phyloP scores from a whole-genome alignment of 2,797 vertebrate species.

The Momotus momota region DNA sequence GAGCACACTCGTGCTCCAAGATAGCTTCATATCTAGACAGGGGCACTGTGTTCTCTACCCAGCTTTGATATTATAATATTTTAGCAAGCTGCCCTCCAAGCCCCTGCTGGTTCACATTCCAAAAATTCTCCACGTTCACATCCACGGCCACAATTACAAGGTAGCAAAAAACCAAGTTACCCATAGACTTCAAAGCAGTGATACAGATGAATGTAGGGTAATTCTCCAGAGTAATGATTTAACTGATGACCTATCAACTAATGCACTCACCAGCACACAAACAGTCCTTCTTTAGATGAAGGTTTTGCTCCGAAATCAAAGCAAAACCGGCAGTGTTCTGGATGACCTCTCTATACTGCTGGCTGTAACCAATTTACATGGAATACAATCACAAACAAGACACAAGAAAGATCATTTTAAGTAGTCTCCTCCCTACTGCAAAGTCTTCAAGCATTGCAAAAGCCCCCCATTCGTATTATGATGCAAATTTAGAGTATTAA shows the following conservation, averaged over 20 bases:
- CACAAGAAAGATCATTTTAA: not conserved
- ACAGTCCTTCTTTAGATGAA: not conserved
- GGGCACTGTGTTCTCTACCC: not conserved
- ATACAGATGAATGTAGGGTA: not conserved
- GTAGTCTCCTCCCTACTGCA: not conserved
- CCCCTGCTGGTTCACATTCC: not conserved
- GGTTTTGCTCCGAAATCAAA: not conserved
- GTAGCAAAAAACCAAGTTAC: not conserved
- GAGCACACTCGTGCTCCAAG: not conserved
- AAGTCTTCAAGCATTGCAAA: not conserved
- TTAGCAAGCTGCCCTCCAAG: slow-evolving; percentile 9
- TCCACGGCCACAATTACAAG: slow-evolving; percentile 3
- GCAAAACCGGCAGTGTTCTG: not conserved
- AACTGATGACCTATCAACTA: slow-evolving; percentile 2
- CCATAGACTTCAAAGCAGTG: slow-evolving; percentile 31
- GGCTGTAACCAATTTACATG: not conserved
- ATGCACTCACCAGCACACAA: not conserved
- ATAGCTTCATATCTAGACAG: not conserved
- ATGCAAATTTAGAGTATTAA: not conserved
- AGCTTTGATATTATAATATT: not conserved
- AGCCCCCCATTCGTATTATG: fast-evolving
- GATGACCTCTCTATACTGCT: not conserved
- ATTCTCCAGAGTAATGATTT: not conserved
- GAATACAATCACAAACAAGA: not conserved
- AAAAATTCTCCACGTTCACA: not conserved